phyloP scores from a whole-genome alignment of 2,797 vertebrate genomes.

The Epinephelus awoara region DNA sequence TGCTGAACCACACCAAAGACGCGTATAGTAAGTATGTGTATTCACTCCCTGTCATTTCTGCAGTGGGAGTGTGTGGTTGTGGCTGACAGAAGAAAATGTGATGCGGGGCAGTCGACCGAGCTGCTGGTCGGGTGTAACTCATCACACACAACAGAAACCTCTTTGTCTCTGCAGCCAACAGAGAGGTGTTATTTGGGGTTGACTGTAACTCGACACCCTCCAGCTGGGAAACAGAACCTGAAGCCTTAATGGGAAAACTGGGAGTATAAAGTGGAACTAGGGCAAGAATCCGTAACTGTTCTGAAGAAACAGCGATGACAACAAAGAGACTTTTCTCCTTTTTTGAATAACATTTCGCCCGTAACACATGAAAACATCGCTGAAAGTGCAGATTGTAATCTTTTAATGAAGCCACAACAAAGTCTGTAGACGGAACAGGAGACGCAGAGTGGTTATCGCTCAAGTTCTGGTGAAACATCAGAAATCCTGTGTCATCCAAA shows the following conservation, averaged over 20 bases:
- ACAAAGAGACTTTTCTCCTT: conserved; percentile 38
- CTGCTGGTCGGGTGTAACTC: conserved; percentile 57
- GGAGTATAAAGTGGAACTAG: conserved; percentile 49
- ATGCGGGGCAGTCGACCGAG: conserved; percentile 25
- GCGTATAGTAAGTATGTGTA: conserved; percentile 33
- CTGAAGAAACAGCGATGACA: not conserved
- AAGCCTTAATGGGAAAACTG: conserved; percentile 43
- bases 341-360: conserved; percentile 11
- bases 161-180: conserved; percentile 74
- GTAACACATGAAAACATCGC: not conserved
- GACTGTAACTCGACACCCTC: conserved; percentile 65
- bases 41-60: conserved; percentile 59
- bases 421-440: not conserved
- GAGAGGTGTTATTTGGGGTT: conserved; percentile 63
- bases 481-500: conserved; percentile 23
- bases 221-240: conserved; percentile 66
- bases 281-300: conserved; percentile 17
- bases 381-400: conserved; percentile 62
- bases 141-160: conserved; percentile 68
- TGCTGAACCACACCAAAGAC: conserved; percentile 50
- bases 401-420: conserved; percentile 55
- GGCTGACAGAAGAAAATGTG: conserved; percentile 14
- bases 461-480: not conserved
- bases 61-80: conserved; percentile 34
- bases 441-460: conserved; percentile 27